Conservation (phyloP, 2,888 invertebrate genomes). For the Drosophila kanekoi region DNA sequence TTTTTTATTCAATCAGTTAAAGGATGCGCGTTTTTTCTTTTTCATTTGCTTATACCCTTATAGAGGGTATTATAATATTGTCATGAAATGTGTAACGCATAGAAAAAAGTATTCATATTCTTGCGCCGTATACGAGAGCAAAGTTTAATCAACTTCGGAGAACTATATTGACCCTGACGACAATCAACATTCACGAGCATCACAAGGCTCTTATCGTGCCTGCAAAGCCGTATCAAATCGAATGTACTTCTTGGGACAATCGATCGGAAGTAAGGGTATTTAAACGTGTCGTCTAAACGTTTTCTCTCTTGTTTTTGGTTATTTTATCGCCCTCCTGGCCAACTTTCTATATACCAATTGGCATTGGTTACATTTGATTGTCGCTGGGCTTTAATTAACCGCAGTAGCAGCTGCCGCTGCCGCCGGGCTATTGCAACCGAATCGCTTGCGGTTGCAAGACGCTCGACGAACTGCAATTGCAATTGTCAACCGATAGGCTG, state of each 20-base stretch:
- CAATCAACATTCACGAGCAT: no score
- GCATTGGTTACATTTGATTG: slow-evolving; percentile 56
- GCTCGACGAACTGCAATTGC: slow-evolving; percentile 52
- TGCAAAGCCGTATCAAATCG: no score
- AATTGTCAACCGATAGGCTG: slow-evolving; percentile 66
- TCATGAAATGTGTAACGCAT: no score
- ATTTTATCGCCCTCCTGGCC: slow-evolving; percentile 12
- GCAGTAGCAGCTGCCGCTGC: slow-evolving; percentile 24
- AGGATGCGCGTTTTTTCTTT: slow-evolving; percentile 10
- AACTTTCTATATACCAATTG: slow-evolving; percentile 60
- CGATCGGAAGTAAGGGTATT: no score
- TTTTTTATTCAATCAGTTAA: slow-evolving; percentile 11
- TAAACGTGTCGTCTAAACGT: background rate
- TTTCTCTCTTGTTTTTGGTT: background rate
- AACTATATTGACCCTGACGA: no score
- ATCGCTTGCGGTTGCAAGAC: slow-evolving; percentile 58
- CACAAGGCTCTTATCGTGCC: no score
- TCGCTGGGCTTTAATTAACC: slow-evolving; percentile 61
- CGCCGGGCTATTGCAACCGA: slow-evolving; percentile 34
- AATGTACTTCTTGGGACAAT: no score
- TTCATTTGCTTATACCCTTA: no score
- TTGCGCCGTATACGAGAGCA: no score
- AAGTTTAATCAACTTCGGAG: no score
- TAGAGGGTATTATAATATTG: no score
- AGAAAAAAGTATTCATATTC: no score